phyloP scores from a whole-genome alignment of 2,797 vertebrate genomes.

The Falco columbarius region DNA sequence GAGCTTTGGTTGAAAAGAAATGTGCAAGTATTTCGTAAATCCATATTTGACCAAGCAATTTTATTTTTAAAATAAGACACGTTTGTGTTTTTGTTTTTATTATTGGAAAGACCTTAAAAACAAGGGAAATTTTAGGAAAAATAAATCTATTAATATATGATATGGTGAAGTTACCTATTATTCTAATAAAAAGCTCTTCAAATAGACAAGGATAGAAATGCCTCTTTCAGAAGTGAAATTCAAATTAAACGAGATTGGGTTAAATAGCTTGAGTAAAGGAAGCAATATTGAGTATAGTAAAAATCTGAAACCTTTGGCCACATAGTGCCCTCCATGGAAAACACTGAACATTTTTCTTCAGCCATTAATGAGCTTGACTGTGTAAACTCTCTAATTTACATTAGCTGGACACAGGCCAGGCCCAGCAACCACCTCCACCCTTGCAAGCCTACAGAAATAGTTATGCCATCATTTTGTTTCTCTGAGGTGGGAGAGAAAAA shows the following conservation, averaged over 20 bases:
- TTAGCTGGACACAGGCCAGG: neutral
- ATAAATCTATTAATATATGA: neutral
- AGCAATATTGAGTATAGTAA: neutral
- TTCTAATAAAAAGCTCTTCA: neutral
- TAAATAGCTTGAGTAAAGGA: neutral
- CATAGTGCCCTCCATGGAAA: neutral
- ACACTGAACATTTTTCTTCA: neutral
- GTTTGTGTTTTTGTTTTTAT: neutral
- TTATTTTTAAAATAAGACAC: neutral
- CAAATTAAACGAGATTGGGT: neutral
- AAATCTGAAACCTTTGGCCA: neutral
- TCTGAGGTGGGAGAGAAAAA: neutral
- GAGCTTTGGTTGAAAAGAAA: neutral
- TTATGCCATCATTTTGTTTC: neutral
- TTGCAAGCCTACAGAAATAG: neutral
- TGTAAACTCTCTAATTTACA: neutral
- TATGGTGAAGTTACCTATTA: neutral
- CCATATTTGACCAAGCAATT: neutral
- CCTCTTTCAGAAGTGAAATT: neutral
- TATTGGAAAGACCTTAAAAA: neutral
- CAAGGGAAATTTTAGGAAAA: neutral
- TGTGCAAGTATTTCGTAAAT: neutral
- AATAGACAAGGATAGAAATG: neutral
- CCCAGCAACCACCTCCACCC: neutral
- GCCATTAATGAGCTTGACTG: neutral